phyloP scores from a whole-genome alignment of 2,113 vertebrate species.

The Charina bottae region DNA sequence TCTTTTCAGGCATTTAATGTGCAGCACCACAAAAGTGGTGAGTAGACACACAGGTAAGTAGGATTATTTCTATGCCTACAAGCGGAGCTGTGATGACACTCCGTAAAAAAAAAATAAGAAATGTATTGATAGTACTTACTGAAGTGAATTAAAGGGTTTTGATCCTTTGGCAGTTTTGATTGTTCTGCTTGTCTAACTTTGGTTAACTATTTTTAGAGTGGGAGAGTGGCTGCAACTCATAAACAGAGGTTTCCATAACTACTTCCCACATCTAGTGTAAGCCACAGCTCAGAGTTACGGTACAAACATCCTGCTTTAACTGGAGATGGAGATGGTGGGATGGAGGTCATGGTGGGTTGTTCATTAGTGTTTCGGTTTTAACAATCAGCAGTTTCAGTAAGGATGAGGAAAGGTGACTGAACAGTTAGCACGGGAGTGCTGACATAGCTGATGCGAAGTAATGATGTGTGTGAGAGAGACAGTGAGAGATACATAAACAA shows the following conservation, averaged over 20 bases:
- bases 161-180: conserved; percentile 10
- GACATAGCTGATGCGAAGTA: not conserved
- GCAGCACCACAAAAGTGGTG: not conserved
- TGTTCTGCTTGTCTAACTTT: not conserved
- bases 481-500: not conserved
- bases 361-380: conserved; percentile 6
- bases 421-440: not conserved
- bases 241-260: not conserved
- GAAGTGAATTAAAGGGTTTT: not conserved
- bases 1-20: not conserved
- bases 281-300: not conserved
- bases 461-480: not conserved
- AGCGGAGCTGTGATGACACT: not conserved
- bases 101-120: not conserved
- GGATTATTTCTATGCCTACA: not conserved
- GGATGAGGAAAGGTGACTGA: conserved; percentile 12
- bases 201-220: conserved; percentile 24
- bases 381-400: conserved; percentile 3
- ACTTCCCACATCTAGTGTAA: conserved; percentile 10
- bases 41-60: not conserved
- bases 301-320: conserved; percentile 2
- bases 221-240: not conserved
- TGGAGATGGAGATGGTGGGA: not conserved
- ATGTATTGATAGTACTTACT: not conserved
- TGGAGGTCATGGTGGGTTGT: not conserved